A percentile compares a stretch with the other conserved stretches of the same genome.
These are phyloP conservation scores for Rhagoletis zephyria DNA, from an alignment of 1,140 invertebrate genomes.

Conservation along the genomic window DNA sequence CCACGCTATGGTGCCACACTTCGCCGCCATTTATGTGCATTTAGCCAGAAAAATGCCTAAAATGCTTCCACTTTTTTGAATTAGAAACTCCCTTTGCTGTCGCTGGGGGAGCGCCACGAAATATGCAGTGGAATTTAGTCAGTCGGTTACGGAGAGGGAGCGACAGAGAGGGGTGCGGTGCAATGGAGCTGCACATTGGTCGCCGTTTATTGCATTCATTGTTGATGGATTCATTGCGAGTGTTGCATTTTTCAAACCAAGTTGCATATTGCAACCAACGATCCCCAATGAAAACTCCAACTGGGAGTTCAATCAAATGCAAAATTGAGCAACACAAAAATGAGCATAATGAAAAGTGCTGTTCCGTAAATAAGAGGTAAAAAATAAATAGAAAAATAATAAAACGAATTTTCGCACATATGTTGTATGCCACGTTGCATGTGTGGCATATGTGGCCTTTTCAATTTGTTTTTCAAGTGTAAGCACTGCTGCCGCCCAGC, in stretches of 20 bases:
- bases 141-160: neutral
- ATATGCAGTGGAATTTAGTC: constrained; percentile 22
- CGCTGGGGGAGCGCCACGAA: neutral
- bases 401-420: constrained; percentile 18
- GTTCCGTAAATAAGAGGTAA: neutral
- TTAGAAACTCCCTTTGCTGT: constrained; percentile 10
- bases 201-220: constrained; percentile 48
- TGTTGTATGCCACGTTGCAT: neutral
- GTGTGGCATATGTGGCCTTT: constrained; percentile 35
- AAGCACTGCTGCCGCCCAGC: neutral
- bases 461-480: constrained; percentile 36
- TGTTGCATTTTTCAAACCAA: constrained; percentile 34
- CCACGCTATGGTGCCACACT: constrained; percentile 25
- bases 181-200: neutral
- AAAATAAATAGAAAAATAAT: neutral
- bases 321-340: constrained; percentile 24
- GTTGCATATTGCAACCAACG: constrained; percentile 11
- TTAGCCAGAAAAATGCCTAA: constrained; percentile 39
- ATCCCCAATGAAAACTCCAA: neutral
- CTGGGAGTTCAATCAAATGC: constrained; percentile 40
- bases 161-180: neutral
- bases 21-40: constrained; percentile 35
- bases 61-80: neutral
- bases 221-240: constrained; percentile 49
- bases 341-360: neutral